phyloP scores from a whole-genome alignment of 1,140 invertebrate genomes.

The Pseudobourletiella spinata region DNA sequence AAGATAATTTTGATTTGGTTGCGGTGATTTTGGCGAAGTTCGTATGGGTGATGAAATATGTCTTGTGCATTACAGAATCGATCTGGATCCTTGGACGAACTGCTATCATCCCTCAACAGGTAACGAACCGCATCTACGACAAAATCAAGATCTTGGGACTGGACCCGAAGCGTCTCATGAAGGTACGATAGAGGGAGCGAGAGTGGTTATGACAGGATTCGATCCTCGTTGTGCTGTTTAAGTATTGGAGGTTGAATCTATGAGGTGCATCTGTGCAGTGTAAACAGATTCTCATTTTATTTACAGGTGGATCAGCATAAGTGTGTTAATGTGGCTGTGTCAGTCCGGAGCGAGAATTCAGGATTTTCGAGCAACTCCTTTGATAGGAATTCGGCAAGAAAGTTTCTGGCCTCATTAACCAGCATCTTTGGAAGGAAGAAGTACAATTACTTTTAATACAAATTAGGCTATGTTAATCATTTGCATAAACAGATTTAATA shows the following conservation, averaged over 20 bases:
- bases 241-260: not conserved
- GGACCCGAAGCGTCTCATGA: slow-evolving; percentile 33
- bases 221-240: not conserved
- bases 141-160: slow-evolving; percentile 33
- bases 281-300: not conserved
- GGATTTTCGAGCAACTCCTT: slow-evolving; percentile 30
- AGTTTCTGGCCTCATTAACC: slow-evolving; percentile 34
- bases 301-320: slow-evolving; percentile 34
- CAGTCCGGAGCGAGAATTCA: slow-evolving; percentile 34
- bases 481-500: not conserved
- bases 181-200: too few species aligned
- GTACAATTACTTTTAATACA: slow-evolving; percentile 24
- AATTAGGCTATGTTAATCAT: not conserved
- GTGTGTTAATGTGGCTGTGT: slow-evolving; percentile 34
- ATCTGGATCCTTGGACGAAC: slow-evolving; percentile 34
- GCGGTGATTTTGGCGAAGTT: too few species aligned
- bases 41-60: too few species aligned
- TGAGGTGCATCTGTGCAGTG: not conserved
- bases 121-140: slow-evolving; percentile 30
- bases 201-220: too few species aligned
- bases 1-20: too few species aligned
- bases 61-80: slow-evolving; percentile 29
- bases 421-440: slow-evolving; percentile 35
- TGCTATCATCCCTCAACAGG: slow-evolving; percentile 32
- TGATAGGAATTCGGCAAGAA: slow-evolving; percentile 34